These are phyloP conservation scores for Vultur gryphus DNA, from an alignment of 2,797 vertebrate genomes.

Conservation along the genomic window DNA sequence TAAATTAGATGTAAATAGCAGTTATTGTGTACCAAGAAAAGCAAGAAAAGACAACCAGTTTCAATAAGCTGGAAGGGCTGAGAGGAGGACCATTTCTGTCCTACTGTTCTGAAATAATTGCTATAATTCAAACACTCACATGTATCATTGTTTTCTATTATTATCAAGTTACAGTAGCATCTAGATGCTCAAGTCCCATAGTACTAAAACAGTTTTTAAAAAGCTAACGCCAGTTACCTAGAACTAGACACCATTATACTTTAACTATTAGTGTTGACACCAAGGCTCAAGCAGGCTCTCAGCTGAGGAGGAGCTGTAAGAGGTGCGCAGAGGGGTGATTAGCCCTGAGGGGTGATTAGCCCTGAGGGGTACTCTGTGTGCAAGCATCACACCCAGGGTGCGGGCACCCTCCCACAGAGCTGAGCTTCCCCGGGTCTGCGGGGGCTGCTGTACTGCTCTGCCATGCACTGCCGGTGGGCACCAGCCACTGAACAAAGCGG, in stretches of 20 bases:
- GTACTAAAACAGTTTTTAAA: background rate
- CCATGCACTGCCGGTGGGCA: accelerated
- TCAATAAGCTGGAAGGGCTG: background rate
- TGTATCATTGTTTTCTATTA: background rate
- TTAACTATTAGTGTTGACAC: accelerated
- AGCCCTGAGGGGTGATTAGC: background rate
- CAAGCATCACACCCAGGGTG: background rate
- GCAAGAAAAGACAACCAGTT: conserved; percentile 27
- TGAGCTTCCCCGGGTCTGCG: accelerated
- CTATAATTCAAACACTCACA: background rate
- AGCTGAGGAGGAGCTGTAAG: background rate
- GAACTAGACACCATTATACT: background rate
- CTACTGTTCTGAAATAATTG: conserved; percentile 30
- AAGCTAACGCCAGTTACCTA: background rate
- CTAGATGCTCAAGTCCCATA: background rate
- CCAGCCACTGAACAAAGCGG: accelerated
- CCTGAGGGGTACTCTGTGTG: background rate
- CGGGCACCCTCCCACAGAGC: too few species aligned
- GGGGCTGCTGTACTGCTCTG: background rate
- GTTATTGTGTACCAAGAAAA: conserved; percentile 35
- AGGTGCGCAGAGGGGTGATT: background rate
- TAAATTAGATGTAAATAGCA: conserved; percentile 67
- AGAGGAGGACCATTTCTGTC: conserved; percentile 10
- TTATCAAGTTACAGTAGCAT: background rate
- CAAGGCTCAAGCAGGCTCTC: background rate